Evolutionary conservation across 2,113 vertebrate species (phyloP).

Genomic region (Neotragus pygmaeus): DNA sequence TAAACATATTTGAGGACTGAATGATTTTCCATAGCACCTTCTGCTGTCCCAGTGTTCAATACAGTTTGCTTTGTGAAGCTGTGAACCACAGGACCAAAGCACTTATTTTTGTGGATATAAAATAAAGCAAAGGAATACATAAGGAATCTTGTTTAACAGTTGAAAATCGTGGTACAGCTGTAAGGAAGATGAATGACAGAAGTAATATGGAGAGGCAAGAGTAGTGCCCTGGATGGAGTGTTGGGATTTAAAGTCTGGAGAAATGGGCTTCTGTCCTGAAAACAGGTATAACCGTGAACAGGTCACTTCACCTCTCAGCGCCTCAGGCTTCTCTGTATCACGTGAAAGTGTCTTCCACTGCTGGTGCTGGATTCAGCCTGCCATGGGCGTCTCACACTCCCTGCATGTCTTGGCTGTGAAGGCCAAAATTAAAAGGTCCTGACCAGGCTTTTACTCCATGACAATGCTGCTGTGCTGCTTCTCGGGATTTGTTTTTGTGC

Average conservation of each 20-base stretch:
- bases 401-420: neutral
- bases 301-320: neutral
- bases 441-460: neutral
- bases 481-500: neutral
- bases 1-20: neutral
- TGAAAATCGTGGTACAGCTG: neutral
- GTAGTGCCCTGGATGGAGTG: neutral
- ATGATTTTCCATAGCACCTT: neutral
- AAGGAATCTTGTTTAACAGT: neutral
- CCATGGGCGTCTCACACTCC: rapidly evolving
- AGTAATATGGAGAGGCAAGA: neutral
- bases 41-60: neutral
- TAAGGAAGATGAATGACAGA: neutral
- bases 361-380: neutral
- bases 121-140: neutral
- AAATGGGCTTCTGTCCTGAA: neutral
- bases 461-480: neutral
- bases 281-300: neutral
- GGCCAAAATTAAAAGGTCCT: neutral
- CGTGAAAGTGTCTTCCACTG: neutral
- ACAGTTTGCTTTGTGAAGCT: neutral
- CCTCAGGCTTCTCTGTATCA: neutral
- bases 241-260: neutral
- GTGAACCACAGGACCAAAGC: neutral
- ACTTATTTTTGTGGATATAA: neutral